Evolutionary conservation across 1,140 invertebrate genomes (phyloP), one percentile per base, ranked within the genome.

Genomic region (Daktulosphaira vitifoliae): DNA sequence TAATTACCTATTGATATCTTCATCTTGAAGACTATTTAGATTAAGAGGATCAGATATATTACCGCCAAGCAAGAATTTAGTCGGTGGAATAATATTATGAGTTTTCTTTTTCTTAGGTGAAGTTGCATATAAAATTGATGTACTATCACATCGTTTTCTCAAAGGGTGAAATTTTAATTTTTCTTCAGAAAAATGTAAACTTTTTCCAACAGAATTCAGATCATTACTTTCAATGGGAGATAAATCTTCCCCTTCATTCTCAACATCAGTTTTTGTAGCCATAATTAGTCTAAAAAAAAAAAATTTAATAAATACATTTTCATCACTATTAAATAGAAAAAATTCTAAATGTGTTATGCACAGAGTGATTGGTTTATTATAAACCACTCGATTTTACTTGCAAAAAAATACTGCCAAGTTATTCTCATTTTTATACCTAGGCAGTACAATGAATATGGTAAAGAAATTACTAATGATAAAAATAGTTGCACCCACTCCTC

Each of bases 31-130:
- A 73, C 92, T 92, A 71, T 92, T 92, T 53, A 98, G 77, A 79
- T 98, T 97, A 11, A 98, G 76, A 0, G 94, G 94, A 79, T 98
- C 94, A 68, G 85, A 87, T 69, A 96, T 96, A 73, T 93, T 96
- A 18, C 94, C 94, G 52, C 94, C 94, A 1, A 96, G 79, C 6
- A 97, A 77, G 78, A 97, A 96, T 76, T 95, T 95, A 2, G 90
- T 93, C 0, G 92, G 91, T 67, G 90, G 85, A 49, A 81, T 79
- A 66, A 80, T 81, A 67, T 86, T 86, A 70, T 87, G 53, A 66
- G n/a, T 5, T 20, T 62, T 25, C 42, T 62, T 62, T 62, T 59
- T 59, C 6, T 62, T 62, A 29, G 56, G 56, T 2, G 42, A 48
- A 15, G 42, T 1, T 3, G 25, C 29, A 7, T 29, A 29, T 18